Conservation (phyloP, 2,888 invertebrate genomes). For the Steromphala cineraria region DNA sequence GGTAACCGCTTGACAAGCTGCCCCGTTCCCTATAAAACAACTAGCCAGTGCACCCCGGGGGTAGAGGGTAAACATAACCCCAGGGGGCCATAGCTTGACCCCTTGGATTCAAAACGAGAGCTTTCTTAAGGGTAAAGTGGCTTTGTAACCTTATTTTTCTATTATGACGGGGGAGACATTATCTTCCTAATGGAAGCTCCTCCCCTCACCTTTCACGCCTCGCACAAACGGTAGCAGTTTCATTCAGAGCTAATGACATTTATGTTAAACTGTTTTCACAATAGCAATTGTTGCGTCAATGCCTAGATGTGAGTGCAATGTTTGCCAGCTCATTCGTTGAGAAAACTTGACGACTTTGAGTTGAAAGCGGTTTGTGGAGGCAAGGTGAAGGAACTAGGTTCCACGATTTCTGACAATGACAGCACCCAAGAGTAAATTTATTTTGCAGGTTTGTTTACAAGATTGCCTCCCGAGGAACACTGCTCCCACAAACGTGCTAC, state of each 20-base stretch:
- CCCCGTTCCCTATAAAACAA: too few relatives aligned
- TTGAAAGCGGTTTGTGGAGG: slow-evolving; percentile 13
- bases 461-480: slow-evolving; percentile 4
- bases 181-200: slow-evolving; percentile 19
- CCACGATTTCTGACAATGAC: not conserved
- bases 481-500: slow-evolving; percentile 14
- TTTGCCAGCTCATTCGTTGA: slow-evolving; percentile 11
- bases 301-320: not conserved
- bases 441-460: slow-evolving; percentile 24
- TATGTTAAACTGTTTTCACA: slow-evolving; percentile 24
- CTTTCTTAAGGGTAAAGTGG: not conserved
- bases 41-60: not conserved
- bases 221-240: not conserved
- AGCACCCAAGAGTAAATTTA: slow-evolving; percentile 14
- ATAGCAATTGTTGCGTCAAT: slow-evolving; percentile 23
- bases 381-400: not conserved
- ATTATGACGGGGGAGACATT: not conserved
- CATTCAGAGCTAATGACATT: slow-evolving; percentile 16
- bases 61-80: not conserved
- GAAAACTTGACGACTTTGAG: slow-evolving; percentile 15
- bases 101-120: not conserved
- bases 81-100: not conserved
- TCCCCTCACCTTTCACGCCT: not conserved
- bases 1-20: too few relatives aligned
- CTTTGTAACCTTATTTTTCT: slow-evolving; percentile 18